Conservation (phyloP, 2,888 invertebrate species). For the Sinopyrophorus schimmeli region DNA sequence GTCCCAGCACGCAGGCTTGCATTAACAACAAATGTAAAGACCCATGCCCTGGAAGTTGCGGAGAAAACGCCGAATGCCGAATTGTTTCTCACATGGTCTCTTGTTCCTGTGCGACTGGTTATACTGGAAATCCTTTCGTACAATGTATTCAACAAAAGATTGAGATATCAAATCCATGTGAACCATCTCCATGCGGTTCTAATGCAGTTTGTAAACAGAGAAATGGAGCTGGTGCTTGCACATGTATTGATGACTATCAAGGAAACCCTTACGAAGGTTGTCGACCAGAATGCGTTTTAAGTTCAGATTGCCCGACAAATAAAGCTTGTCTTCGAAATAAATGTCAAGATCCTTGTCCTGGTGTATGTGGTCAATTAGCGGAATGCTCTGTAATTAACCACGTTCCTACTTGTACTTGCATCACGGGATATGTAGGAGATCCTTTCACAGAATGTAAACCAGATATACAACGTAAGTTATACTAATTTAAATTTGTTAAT, state of each 20-base stretch:
- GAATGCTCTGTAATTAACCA: slow-evolving; percentile 85
- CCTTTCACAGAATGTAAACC: slow-evolving; percentile 64
- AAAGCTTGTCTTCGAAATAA: slow-evolving; percentile 82
- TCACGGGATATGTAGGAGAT: slow-evolving; percentile 73
- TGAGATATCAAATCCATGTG: slow-evolving; percentile 71
- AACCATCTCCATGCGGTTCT: slow-evolving; percentile 84
- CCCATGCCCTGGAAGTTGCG: slow-evolving; percentile 83
- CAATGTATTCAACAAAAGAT: slow-evolving; percentile 69
- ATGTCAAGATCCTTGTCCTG: slow-evolving; percentile 84
- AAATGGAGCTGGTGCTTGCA: slow-evolving; percentile 79
- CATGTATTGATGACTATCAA: slow-evolving; percentile 77
- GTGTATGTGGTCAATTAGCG: slow-evolving; percentile 80
- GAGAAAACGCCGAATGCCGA: slow-evolving; percentile 76
- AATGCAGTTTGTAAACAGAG: slow-evolving; percentile 79
- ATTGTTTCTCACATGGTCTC: slow-evolving; percentile 80
- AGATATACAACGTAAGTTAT: slow-evolving; percentile 42
- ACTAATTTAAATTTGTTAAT: neutral
- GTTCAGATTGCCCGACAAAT: slow-evolving; percentile 81
- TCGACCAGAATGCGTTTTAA: slow-evolving; percentile 84
- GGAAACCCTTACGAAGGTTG: slow-evolving; percentile 88
- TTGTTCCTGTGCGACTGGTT: slow-evolving; percentile 76
- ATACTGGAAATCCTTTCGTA: slow-evolving; percentile 80
- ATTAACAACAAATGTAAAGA: slow-evolving; percentile 79
- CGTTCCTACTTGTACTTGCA: slow-evolving; percentile 81
- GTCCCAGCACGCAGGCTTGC: slow-evolving; percentile 76